Percentiles rank a stretch among this genome's conserved stretches.
Conservation (phyloP, 2,113 vertebrate genomes). For the Potamarius usumacintae region DNA sequence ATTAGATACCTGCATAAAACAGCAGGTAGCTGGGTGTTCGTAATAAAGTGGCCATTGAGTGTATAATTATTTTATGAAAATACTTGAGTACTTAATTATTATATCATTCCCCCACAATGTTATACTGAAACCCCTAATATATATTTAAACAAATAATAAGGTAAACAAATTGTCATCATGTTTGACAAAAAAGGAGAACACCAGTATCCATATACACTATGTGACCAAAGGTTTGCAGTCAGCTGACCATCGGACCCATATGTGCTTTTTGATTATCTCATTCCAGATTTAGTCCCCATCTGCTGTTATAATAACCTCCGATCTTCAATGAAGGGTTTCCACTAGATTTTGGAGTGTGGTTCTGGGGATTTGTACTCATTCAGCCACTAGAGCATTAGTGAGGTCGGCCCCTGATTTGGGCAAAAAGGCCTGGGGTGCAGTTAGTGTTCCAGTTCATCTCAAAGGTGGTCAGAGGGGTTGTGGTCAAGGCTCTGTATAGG, state of each 20-base stretch:
- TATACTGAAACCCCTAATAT: neutral
- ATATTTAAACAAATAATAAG: neutral
- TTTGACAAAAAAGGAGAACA: neutral
- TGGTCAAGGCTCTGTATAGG: neutral
- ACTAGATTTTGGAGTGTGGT: neutral
- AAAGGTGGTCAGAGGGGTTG: neutral
- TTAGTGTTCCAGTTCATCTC: neutral
- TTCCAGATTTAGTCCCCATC: neutral
- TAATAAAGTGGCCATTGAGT: too few species aligned
- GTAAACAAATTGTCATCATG: neutral
- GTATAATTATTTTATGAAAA: neutral
- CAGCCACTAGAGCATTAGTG: neutral
- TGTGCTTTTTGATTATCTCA: neutral
- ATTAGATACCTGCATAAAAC: too few species aligned
- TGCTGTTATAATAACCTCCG: neutral
- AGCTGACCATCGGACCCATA: neutral
- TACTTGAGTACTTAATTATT: neutral
- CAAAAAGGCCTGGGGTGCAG: neutral
- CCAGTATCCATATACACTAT: neutral
- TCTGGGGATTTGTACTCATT: neutral
- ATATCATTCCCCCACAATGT: neutral
- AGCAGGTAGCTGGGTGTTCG: too few species aligned
- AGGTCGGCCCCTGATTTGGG: neutral
- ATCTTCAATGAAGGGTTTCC: neutral
- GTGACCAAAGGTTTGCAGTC: neutral